Percentiles rank a stretch among this genome's conserved stretches.
Conservation (phyloP, 2,888 invertebrate species). For the Lasius platythorax region DNA sequence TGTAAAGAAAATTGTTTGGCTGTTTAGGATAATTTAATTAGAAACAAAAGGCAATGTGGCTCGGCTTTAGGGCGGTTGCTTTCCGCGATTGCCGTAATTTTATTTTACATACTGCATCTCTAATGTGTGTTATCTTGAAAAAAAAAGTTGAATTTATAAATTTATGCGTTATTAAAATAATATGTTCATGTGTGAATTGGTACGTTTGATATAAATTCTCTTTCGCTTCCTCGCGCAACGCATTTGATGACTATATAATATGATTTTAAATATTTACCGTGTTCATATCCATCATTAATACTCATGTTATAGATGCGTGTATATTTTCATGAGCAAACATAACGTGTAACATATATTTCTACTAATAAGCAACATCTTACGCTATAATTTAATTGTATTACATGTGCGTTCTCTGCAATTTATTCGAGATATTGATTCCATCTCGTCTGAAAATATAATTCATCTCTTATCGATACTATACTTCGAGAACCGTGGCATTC, state of each 20-base stretch:
- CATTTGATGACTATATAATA: constrained; percentile 5
- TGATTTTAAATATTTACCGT: constrained; percentile 19
- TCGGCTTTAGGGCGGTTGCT: constrained; percentile 15
- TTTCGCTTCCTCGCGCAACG: not conserved
- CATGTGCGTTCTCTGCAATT: not conserved
- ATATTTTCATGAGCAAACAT: not conserved
- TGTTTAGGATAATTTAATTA: constrained; percentile 77
- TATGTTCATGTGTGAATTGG: not conserved
- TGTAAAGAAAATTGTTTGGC: constrained; percentile 64
- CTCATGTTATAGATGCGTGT: not conserved
- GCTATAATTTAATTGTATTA: not conserved
- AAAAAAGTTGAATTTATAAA: not conserved
- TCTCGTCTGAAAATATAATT: not conserved
- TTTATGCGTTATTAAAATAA: constrained; percentile 13
- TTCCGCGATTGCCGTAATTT: constrained; percentile 12
- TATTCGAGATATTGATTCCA: not conserved
- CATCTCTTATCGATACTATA: not conserved
- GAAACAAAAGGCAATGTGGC: constrained; percentile 43
- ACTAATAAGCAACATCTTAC: not conserved
- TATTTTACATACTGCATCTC: constrained; percentile 3
- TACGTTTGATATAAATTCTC: constrained; percentile 28
- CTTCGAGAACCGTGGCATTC: not conserved
- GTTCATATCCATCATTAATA: constrained; percentile 24
- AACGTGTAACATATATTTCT: not conserved
- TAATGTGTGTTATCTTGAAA: not conserved